Conservation (phyloP, 1,140 invertebrate species). For the Nasonia vitripennis region DNA sequence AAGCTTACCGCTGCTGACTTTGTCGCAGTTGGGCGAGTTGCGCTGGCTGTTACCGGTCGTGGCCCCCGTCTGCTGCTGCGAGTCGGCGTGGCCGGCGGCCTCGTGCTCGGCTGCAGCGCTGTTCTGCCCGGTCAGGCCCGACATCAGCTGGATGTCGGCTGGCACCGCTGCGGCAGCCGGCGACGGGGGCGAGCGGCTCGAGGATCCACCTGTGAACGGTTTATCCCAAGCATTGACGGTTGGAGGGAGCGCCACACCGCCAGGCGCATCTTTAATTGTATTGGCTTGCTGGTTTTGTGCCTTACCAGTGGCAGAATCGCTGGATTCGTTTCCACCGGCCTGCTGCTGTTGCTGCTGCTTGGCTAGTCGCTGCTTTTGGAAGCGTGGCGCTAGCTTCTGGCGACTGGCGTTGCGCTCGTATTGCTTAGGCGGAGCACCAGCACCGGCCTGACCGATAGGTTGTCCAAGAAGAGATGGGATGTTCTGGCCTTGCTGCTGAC, state of each 20-base stretch:
- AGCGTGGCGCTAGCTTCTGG: conserved; percentile 84
- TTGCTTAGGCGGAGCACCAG: conserved; percentile 62
- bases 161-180: conserved; percentile 61
- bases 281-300: conserved; percentile 52
- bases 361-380: conserved; percentile 84
- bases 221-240: conserved; percentile 91
- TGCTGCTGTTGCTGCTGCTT: conserved; percentile 72
- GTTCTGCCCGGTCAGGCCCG: conserved; percentile 57
- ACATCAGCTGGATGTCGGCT: conserved; percentile 67
- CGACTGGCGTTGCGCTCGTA: conserved; percentile 77
- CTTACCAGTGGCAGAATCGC: conserved; percentile 70
- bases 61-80: conserved; percentile 59
- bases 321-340: conserved; percentile 60
- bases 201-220: conserved; percentile 81
- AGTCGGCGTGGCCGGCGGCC: conserved; percentile 66
- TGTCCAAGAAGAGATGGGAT: conserved; percentile 75
- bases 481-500: conserved; percentile 61
- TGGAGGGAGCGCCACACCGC: conserved; percentile 79
- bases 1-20: conserved; percentile 62
- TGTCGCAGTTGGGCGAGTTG: conserved; percentile 74
- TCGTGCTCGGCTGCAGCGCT: conserved; percentile 16
- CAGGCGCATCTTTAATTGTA: conserved; percentile 72
- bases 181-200: conserved; percentile 75
- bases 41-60: conserved; percentile 76
- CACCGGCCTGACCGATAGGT: conserved; percentile 72